Conservation (phyloP, 2,797 vertebrate genomes). For the Aselliscus stoliczkanus region DNA sequence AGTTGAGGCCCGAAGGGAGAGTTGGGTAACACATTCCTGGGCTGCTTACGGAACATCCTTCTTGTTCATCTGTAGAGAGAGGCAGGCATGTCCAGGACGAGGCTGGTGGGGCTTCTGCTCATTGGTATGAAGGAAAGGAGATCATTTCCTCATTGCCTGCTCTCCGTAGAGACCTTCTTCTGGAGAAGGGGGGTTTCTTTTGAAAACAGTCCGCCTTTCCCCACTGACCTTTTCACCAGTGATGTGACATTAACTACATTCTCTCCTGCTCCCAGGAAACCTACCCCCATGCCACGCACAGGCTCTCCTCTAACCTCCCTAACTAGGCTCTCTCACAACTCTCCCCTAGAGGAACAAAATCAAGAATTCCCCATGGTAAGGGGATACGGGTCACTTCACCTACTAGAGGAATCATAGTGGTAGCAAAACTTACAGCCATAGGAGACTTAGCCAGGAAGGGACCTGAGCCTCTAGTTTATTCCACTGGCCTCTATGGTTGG, state of each 20-base stretch:
- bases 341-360: not conserved
- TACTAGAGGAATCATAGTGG: not conserved
- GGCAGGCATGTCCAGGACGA: not conserved
- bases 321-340: not conserved
- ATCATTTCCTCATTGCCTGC: not conserved
- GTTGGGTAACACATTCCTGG: conserved; percentile 44
- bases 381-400: not conserved
- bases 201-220: not conserved
- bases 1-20: conserved; percentile 24
- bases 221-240: not conserved
- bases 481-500: not conserved
- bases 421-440: not conserved
- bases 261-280: not conserved
- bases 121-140: conserved; percentile 21
- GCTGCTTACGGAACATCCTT: conserved; percentile 44
- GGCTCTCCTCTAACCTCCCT: not conserved
- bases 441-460: not conserved
- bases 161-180: not conserved
- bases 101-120: not conserved
- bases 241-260: not conserved
- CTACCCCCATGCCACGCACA: not conserved
- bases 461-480: not conserved
- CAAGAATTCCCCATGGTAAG: not conserved
- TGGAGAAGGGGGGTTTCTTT: not conserved
- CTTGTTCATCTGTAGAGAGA: conserved; percentile 38